A percentile compares a stretch with the other conserved stretches of the same genome.
phyloP scores from a whole-genome alignment of 92 coral and sea anemone genomes.

The Porites evermanni region DNA sequence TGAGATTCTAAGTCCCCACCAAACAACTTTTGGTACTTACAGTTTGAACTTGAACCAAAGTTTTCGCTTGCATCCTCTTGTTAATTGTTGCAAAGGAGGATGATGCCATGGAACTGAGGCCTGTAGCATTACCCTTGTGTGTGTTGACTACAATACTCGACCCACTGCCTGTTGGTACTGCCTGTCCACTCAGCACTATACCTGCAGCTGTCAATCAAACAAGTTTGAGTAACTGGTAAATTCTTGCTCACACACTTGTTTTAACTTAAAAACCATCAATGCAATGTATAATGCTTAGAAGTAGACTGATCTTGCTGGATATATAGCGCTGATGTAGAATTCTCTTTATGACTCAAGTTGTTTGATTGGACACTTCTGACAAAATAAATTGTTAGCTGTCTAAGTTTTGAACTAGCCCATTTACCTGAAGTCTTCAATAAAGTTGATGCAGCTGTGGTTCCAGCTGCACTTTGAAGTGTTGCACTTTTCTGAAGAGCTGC shows the following conservation, averaged over 20 bases:
- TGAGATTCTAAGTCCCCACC: neutral
- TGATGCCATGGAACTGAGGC: conserved; percentile 71
- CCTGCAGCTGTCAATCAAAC: conserved; percentile 39
- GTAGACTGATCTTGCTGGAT: too few relatives aligned
- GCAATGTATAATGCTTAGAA: too few relatives aligned
- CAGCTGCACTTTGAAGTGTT: conserved; percentile 74
- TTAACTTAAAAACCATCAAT: too few relatives aligned
- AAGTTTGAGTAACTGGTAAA: neutral
- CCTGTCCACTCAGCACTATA: conserved; percentile 70
- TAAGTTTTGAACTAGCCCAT: too few relatives aligned
- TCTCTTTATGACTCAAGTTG: too few relatives aligned
- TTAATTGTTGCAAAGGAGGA: conserved; percentile 93
- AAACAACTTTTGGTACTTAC: conserved; percentile 37
- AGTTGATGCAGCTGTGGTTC: conserved; percentile 65
- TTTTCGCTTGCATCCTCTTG: conserved; percentile 90
- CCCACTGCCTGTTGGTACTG: conserved; percentile 74
- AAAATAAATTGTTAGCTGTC: too few relatives aligned
- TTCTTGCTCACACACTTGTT: neutral
- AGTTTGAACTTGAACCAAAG: conserved; percentile 70
- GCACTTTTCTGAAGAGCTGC: conserved; percentile 77
- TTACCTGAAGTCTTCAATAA: conserved; percentile 56
- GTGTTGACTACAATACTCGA: conserved; percentile 97
- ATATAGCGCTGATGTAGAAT: too few relatives aligned
- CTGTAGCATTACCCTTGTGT: conserved; percentile 79
- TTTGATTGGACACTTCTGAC: too few relatives aligned